Conservation (phyloP, 2,888 invertebrate genomes). For the Cataglyphis altisquamis region DNA sequence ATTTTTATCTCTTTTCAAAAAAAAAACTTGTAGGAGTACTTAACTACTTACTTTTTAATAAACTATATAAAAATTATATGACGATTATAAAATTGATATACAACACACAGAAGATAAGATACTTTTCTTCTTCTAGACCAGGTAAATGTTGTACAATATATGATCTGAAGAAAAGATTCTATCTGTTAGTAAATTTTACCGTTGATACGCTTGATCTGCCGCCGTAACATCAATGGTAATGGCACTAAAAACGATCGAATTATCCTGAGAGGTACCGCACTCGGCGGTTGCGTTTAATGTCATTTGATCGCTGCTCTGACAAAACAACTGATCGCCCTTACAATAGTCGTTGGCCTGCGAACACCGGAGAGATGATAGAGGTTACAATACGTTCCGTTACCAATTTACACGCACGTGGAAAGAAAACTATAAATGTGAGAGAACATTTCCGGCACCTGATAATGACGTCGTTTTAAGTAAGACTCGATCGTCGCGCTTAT, state of each 20-base stretch:
- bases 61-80: too few species aligned
- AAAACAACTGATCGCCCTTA: slow-evolving; percentile 87
- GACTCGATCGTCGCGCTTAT: slow-evolving; percentile 90
- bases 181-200: slow-evolving; percentile 86
- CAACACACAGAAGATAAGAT: not conserved
- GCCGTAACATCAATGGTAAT: slow-evolving; percentile 91
- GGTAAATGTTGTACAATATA: too few species aligned
- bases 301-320: slow-evolving; percentile 90
- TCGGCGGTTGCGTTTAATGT: slow-evolving; percentile 91
- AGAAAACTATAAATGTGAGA: slow-evolving; percentile 21
- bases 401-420: slow-evolving; percentile 6
- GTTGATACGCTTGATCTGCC: slow-evolving; percentile 92
- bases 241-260: slow-evolving; percentile 92
- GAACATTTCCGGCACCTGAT: slow-evolving; percentile 87
- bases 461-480: slow-evolving; percentile 91
- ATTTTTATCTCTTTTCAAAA: not conserved
- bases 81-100: not conserved
- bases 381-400: slow-evolving; percentile 68
- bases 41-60: not conserved
- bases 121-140: not conserved
- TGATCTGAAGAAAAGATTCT: not conserved
- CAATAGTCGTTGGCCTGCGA: slow-evolving; percentile 62
- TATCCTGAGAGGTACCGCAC: slow-evolving; percentile 91
- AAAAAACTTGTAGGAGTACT: not conserved
- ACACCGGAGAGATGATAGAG: slow-evolving; percentile 53